Base-by-base conservation (phyloP, 2,797 vertebrate genomes). In the Parauchenoglanis ngamensis region DNA sequence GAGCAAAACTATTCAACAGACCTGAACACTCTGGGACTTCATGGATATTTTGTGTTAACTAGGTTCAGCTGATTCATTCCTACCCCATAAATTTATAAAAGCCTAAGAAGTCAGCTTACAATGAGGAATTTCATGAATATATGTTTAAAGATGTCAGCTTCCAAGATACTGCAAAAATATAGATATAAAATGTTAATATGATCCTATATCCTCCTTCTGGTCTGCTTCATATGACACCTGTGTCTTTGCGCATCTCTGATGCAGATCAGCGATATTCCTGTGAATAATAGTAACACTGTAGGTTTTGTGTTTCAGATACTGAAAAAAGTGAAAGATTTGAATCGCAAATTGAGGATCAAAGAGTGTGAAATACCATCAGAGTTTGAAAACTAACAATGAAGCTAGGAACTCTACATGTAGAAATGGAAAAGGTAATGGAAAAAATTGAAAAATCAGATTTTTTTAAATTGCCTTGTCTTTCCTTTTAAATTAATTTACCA, bases 1-100 rank as follows among this genome's bases (percentile, higher is more conserved):
- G 89, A 89, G 83, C 84, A 89, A 86, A 89, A 83, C 72, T 83
- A 88, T 79, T 86, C 88, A 86, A 83, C 80, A 86, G 70, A 85
- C 52, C 35, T 81, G 49, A 89, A 90, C 87, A 88, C 88, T 88
- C 86, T 87, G 86, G 86, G 70, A 91, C 65, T 75, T 86, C 40
- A 83, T 87, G 25, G 12, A 35, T 68, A 57, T 80, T 79, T 88
- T 84, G 28, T 72, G 35, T 84, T 65, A 46, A 79, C n/a, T 77
- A 49, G 31, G 56, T 80, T 80, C 7, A 35, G 31, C 44, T 70
- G 70, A 54, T 89, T 75, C 52, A 78, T 61, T n/a, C 56, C 57
- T 85, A 40, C 85, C 79, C 86, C 7, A n/a, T 46, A n/a, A 3
- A 44, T 6, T 82, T 72, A 11, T 40, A 68, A 67, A 65, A 15